Base-by-base conservation (phyloP, 2,888 invertebrate species). In the Tetranychus piercei region DNA sequence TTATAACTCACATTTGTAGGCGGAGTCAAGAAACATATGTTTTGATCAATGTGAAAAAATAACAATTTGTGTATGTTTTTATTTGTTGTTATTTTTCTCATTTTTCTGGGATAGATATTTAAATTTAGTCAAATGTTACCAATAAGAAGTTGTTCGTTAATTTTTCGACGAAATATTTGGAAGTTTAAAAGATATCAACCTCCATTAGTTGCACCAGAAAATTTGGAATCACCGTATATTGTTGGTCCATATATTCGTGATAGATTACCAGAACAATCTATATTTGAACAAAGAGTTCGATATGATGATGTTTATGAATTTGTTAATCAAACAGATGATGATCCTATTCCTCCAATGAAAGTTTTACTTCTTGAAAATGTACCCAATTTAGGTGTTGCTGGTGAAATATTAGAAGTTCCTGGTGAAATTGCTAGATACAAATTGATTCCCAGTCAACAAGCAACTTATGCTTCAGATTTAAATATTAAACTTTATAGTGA, bases 341-440 rank as follows among this genome's bases (percentile, higher is more conserved):
- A 55, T 20, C 18, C 22, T 20, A 23, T 23, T 44, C 65, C 73
- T 23, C 71, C 55, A n/a, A 71, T 76, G 44, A 74, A 76, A 44
- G 44, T 76, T 43, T 65, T 76, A 43, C 72, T 76, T 20, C 43
- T 76, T 34, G n/a, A 75, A 44, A 66, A 73, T 44, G 75, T 76
- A n/a, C 69, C 73, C 22, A 72, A 72, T 55, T 34, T 76, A 1
- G 76, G 76, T 65, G 75, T 76, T 45, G 45, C 73, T 18, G 76
- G 76, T 22, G 76, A 76, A 65, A 44, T 76, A 11, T 71, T 76
- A 6, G 72, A 74, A 64, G 75, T 75, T 3, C 44, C 74, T 11
- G 55, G 44, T 18, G 69, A 72, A 44, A 34, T 23, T 15, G 75
- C 45, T n/a, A 66, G 75, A 11, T 73, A 70, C 44, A 23, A 72